Evolutionary conservation across 2,797 vertebrate genomes (phyloP).

Genomic region (Pangasius djambal): DNA sequence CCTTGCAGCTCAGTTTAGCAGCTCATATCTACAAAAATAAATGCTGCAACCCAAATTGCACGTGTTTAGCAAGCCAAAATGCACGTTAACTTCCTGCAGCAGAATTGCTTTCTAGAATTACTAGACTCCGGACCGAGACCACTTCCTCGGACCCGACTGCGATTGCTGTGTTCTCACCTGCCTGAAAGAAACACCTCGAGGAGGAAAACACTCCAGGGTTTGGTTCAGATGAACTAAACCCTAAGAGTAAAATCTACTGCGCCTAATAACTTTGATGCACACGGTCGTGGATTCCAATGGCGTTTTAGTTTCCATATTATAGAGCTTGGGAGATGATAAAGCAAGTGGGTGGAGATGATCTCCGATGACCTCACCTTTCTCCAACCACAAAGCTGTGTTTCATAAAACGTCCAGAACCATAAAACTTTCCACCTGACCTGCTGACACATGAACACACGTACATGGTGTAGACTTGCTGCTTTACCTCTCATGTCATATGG

Average conservation of each 20-base stretch:
- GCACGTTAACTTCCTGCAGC: neutral
- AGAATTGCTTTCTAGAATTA: neutral
- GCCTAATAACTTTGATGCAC: neutral
- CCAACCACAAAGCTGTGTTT: neutral
- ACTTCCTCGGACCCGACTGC: neutral
- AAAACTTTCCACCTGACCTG: constrained; percentile 9
- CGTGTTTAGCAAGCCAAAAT: neutral
- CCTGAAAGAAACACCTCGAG: neutral
- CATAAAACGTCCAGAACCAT: neutral
- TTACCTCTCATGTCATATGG: neutral
- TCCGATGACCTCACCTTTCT: constrained; percentile 5
- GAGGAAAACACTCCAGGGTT: neutral
- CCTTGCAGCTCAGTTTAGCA: neutral
- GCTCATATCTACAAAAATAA: neutral
- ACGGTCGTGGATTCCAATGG: neutral
- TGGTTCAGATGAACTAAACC: neutral
- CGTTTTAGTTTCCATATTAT: neutral
- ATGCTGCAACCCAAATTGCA: neutral
- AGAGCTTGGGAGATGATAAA: neutral
- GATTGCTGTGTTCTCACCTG: neutral
- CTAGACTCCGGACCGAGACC: neutral
- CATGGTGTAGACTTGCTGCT: neutral
- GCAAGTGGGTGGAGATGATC: neutral
- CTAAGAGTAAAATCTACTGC: neutral
- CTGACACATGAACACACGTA: constrained; percentile 5